Evolutionary conservation across 2,797 vertebrate species (phyloP).

Genomic region (Benthosema pterotum): DNA sequence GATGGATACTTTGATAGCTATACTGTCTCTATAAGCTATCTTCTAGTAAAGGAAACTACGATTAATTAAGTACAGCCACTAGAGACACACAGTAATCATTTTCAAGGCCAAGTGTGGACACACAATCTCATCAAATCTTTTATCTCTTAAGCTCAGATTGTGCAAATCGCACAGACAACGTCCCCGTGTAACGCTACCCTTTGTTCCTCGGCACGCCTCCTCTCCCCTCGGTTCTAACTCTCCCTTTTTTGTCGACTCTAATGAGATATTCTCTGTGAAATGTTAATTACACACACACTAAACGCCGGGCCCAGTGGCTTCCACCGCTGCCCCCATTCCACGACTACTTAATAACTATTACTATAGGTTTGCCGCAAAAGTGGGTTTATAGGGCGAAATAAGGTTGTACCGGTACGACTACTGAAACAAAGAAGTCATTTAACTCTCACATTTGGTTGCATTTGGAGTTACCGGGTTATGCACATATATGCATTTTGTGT

Average conservation of each 20-base stretch:
- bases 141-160: too few relatives aligned
- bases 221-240: constrained; percentile 37
- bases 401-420: constrained; percentile 49
- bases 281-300: constrained; percentile 75
- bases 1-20: too few relatives aligned
- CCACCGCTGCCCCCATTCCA: constrained; percentile 75
- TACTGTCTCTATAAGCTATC: too few relatives aligned
- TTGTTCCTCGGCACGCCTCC: constrained; percentile 34
- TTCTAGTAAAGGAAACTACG: too few relatives aligned
- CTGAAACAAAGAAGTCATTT: constrained; percentile 56
- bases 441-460: too few relatives aligned
- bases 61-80: too few relatives aligned
- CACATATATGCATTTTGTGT: too few relatives aligned
- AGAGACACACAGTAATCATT: too few relatives aligned
- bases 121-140: too few relatives aligned
- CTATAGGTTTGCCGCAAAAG: constrained; percentile 58
- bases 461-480: too few relatives aligned
- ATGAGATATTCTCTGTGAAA: constrained; percentile 77
- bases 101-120: too few relatives aligned
- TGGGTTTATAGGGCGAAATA: constrained; percentile 71
- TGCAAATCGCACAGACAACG: neutral
- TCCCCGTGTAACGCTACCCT: neutral
- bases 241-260: constrained; percentile 68
- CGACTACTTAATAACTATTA: constrained; percentile 78
- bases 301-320: constrained; percentile 67